A percentile compares a stretch with the other conserved stretches of the same genome.
Conservation (phyloP, 1,140 invertebrate species). For the Orchesella cincta region DNA sequence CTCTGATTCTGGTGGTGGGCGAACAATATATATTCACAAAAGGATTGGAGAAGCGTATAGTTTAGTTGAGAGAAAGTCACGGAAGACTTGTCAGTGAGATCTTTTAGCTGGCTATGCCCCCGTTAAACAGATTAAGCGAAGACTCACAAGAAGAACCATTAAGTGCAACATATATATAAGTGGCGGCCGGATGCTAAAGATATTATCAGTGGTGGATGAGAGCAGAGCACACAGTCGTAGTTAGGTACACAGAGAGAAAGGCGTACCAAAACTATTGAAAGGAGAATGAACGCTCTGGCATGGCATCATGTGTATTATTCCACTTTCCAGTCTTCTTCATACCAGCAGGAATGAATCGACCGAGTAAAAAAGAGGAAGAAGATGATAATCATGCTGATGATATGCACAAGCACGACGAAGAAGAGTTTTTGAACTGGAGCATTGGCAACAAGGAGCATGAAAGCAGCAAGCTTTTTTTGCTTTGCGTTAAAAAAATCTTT, state of each 20-base stretch:
- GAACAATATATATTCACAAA: not conserved
- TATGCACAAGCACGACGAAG: conserved; percentile 5
- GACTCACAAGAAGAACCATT: conserved; percentile 14
- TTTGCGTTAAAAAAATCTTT: not conserved
- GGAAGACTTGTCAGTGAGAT: conserved; percentile 6
- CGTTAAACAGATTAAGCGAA: conserved; percentile 26
- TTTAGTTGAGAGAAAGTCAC: conserved; percentile 8
- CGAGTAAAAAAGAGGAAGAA: not conserved
- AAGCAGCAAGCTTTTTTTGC: not conserved
- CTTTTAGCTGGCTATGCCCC: not conserved
- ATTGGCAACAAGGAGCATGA: conserved; percentile 12
- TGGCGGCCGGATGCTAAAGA: conserved; percentile 11
- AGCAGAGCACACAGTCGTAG: not conserved
- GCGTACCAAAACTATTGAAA: not conserved
- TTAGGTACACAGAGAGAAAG: too few species aligned
- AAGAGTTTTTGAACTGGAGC: not conserved
- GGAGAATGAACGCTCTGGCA: too few species aligned
- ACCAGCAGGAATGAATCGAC: not conserved
- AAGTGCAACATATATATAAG: not conserved
- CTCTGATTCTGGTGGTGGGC: not conserved
- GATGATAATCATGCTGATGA: conserved; percentile 17
- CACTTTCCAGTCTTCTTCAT: too few species aligned
- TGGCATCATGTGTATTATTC: too few species aligned
- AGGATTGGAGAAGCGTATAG: not conserved
- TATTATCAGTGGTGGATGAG: not conserved